Evolutionary conservation across 2,797 vertebrate species (phyloP).

Genomic region (Trachurus trachurus): DNA sequence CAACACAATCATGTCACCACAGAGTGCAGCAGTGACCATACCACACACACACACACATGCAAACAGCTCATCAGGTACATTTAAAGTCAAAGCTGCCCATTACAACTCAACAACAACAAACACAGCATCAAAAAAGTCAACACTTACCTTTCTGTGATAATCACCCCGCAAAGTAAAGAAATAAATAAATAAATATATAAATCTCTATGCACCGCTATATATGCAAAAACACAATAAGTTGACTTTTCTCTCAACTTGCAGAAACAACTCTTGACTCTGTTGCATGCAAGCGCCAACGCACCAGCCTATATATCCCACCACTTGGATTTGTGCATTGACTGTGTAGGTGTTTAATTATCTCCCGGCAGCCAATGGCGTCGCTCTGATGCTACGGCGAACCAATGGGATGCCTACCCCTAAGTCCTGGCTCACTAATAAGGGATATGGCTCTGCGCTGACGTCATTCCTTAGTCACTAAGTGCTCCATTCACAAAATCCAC

Average conservation of each 20-base stretch:
- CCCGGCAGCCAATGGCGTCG: slow-evolving; percentile 84
- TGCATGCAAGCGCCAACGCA: slow-evolving; percentile 76
- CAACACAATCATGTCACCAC: slow-evolving; percentile 43
- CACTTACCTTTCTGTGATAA: slow-evolving; percentile 82
- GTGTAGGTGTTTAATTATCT: slow-evolving; percentile 90
- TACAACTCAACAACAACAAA: slow-evolving; percentile 22
- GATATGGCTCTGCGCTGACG: slow-evolving; percentile 83
- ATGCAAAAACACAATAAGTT: slow-evolving; percentile 72
- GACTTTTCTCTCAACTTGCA: slow-evolving; percentile 80
- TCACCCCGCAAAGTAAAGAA: slow-evolving; percentile 63
- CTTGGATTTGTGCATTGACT: slow-evolving; percentile 85
- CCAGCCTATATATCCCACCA: slow-evolving; percentile 90
- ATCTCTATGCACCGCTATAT: slow-evolving; percentile 63
- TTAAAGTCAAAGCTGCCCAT: slow-evolving; percentile 18
- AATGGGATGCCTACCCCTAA: slow-evolving; percentile 72
- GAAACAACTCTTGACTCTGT: slow-evolving; percentile 86
- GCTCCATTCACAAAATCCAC: slow-evolving; percentile 89
- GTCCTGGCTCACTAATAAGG: slow-evolving; percentile 76
- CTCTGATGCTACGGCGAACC: slow-evolving; percentile 72
- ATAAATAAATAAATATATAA: slow-evolving; percentile 55
- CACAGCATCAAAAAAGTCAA: slow-evolving; percentile 43
- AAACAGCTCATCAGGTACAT: slow-evolving; percentile 12
- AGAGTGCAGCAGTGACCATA: slow-evolving; percentile 14
- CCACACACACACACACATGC: slow-evolving; percentile 15
- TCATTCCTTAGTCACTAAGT: slow-evolving; percentile 84